Conservation (phyloP, 2,113 vertebrate species). For the Gambusia holbrooki region DNA sequence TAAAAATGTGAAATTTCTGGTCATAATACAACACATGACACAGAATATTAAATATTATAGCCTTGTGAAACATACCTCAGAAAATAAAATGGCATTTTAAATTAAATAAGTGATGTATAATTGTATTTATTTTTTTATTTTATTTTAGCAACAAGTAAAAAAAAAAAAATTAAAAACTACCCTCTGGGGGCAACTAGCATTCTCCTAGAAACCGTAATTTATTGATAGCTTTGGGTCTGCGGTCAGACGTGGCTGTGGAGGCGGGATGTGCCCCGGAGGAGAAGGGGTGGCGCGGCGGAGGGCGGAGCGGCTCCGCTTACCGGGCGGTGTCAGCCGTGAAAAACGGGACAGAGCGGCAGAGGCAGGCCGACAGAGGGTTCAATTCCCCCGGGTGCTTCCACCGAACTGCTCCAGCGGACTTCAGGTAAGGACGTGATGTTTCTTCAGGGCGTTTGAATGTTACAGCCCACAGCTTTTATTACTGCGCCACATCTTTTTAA, state of each 20-base stretch:
- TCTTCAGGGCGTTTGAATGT: conserved; percentile 15
- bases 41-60: no score
- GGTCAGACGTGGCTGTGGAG: background rate
- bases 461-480: background rate
- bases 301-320: conserved; percentile 28
- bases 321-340: conserved; percentile 56
- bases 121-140: no score
- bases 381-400: background rate
- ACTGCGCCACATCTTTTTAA: conserved; percentile 15
- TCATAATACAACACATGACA: no score
- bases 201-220: background rate
- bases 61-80: no score
- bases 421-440: conserved; percentile 56
- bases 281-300: conserved; percentile 31
- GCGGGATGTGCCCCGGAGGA: background rate
- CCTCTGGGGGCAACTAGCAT: background rate
- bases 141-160: no score
- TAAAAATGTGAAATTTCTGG: no score
- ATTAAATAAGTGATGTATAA: no score
- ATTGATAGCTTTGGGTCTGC: no score
- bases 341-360: conserved; percentile 28
- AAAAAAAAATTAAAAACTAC: no score
- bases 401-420: conserved; percentile 5
- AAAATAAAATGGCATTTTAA: no score
- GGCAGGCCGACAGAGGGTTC: conserved; percentile 16